phyloP scores from a whole-genome alignment of 37 sponge, comb jelly and placozoan species.

The Aphrocallistes beatrix region DNA sequence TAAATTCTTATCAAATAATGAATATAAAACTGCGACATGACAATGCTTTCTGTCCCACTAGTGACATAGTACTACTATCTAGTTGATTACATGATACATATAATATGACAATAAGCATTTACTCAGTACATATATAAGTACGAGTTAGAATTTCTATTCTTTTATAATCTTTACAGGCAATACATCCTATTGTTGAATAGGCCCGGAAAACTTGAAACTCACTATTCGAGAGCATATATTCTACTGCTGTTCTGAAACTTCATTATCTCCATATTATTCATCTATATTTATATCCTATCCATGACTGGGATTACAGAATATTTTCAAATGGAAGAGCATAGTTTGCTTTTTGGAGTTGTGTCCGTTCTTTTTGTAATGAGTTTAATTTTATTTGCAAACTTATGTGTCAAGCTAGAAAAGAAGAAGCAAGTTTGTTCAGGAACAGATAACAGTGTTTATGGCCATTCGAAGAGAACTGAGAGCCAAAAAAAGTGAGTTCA shows the following conservation, averaged over 20 bases:
- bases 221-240: not conserved
- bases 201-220: not conserved
- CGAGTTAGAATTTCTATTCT: not conserved
- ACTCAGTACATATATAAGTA: not conserved
- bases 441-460: not conserved
- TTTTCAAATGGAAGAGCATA: constrained; percentile 3
- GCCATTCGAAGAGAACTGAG: not conserved
- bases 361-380: not conserved
- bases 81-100: too few species aligned
- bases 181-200: constrained; percentile 14
- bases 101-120: too few species aligned
- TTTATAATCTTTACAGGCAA: not conserved
- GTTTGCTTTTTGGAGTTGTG: not conserved
- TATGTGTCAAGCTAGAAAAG: constrained; percentile 13
- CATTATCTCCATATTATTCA: not conserved
- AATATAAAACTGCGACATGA: too few species aligned
- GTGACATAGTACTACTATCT: too few species aligned
- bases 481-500: not conserved
- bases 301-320: not conserved
- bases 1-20: too few species aligned
- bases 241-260: not conserved
- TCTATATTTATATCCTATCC: not conserved
- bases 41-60: too few species aligned
- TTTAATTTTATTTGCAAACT: constrained; percentile 13
- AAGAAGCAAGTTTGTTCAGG: not conserved